Evolutionary conservation across 2,797 vertebrate genomes (phyloP), one percentile per base, ranked within the genome.

Genomic region (Pseudochirops corinnae): DNA sequence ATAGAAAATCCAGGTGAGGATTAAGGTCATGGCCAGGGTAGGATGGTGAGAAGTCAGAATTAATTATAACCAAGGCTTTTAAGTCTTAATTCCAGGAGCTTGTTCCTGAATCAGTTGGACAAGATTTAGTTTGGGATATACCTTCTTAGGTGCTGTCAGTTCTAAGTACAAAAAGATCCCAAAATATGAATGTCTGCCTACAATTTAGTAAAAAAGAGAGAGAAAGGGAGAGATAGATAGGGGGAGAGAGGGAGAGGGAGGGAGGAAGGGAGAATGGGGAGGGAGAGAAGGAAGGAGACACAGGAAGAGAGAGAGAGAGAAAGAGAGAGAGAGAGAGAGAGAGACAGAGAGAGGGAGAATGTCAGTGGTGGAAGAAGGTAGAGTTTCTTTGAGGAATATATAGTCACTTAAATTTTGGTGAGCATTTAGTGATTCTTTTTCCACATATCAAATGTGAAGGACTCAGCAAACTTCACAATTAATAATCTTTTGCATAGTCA

Each of bases 1-100:
- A 90, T 94, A 29, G 93, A 94, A 95, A 4, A 0, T 28, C 0
- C 92, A 94, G 97, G 95, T 92, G 93, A 94, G 93, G 96, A 93
- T 52, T 82, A 96, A 96, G n/a, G 28, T 58, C 93, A 74, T n/a
- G 21, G 91, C 29, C 82, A 93, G 94, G 90, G 92, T 95, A 97
- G 93, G 97, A 96, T 95, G 96, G 95, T 93, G 97, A 97, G 96
- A 97, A 96, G 46, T 96, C 91, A 96, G 97, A 95, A 96, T 98
- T 98, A 98, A 98, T 92, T 62, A 56, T 95, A 96, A 96, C 4
- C 24, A 92, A 90, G 46, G 6, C 93, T 92, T 93, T 97, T 62
- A 57, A 90, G 67, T 39, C 58, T 95, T 96, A 93, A 93, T 92
- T 95, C 93, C 92, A 92, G 95, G 91, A 94, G 98, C 60, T 93